These are phyloP conservation scores for Laticauda colubrina DNA, from an alignment of 2,113 vertebrate species.

Conservation along the genomic window DNA sequence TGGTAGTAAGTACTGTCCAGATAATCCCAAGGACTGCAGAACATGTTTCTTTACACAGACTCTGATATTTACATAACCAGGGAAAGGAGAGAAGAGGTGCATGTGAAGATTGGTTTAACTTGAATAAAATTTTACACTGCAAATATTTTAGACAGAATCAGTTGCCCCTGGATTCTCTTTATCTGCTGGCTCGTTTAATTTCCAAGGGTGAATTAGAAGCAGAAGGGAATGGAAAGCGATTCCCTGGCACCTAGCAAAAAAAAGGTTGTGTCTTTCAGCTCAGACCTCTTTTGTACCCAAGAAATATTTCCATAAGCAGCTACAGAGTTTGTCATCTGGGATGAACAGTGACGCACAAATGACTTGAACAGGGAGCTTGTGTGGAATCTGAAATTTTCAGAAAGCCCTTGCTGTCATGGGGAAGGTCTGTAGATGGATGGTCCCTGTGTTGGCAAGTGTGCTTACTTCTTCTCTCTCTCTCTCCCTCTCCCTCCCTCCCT, in stretches of 20 bases:
- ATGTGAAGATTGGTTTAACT: neutral
- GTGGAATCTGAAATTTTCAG: neutral
- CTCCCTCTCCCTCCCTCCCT: too few species aligned
- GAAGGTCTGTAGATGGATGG: neutral
- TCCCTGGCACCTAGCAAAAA: neutral
- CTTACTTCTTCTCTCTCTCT: neutral
- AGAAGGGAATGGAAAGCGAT: neutral
- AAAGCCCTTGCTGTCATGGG: neutral
- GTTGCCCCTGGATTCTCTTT: neutral
- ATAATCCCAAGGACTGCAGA: neutral
- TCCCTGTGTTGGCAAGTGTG: neutral
- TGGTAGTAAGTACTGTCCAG: neutral
- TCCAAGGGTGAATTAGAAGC: conserved; percentile 1
- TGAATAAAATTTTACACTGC: neutral
- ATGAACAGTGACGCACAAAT: neutral
- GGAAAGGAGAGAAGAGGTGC: neutral
- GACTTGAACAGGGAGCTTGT: neutral
- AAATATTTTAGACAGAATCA: neutral
- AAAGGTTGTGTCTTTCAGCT: neutral
- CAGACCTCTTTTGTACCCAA: neutral
- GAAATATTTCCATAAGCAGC: neutral
- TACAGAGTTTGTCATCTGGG: neutral
- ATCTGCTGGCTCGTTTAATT: neutral
- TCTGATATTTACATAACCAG: neutral
- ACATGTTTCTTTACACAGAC: neutral